phyloP scores from a whole-genome alignment of 64 coral and sea anemone species.

The Montipora foliosa region DNA sequence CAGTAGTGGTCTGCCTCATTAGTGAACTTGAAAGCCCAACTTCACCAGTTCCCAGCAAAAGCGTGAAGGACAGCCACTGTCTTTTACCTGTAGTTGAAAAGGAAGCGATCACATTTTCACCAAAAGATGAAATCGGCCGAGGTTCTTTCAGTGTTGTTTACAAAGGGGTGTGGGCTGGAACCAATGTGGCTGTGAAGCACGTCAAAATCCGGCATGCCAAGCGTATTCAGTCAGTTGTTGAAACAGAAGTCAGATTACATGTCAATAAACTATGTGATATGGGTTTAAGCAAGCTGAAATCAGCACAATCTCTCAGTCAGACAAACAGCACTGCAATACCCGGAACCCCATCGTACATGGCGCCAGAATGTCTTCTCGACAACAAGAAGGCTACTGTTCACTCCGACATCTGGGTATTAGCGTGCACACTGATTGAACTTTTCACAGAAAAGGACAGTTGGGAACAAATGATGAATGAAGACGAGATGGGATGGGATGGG shows the following conservation, averaged over 20 bases:
- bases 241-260: constrained; percentile 57
- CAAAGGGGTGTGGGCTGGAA: constrained; percentile 70
- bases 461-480: background rate
- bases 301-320: constrained; percentile 28
- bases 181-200: constrained; percentile 70
- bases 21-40: constrained; percentile 10
- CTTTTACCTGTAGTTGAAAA: constrained; percentile 64
- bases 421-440: constrained; percentile 39
- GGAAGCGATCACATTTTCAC: constrained; percentile 59
- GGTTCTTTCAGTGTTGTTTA: constrained; percentile 73
- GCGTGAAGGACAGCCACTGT: background rate
- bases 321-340: background rate
- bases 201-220: constrained; percentile 73
- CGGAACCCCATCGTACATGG: constrained; percentile 62
- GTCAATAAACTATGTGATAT: constrained; percentile 90
- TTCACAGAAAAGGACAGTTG: constrained; percentile 59
- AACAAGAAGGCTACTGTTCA: constrained; percentile 20
- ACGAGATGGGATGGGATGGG: too few relatives aligned
- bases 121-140: constrained; percentile 64
- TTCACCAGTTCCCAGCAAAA: background rate
- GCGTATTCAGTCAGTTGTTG: constrained; percentile 40
- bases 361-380: constrained; percentile 57
- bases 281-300: constrained; percentile 79
- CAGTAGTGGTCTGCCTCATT: background rate
- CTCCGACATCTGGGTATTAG: constrained; percentile 65